phyloP scores from a whole-genome alignment of 2,888 invertebrate genomes.

The Drosophila mimica region DNA sequence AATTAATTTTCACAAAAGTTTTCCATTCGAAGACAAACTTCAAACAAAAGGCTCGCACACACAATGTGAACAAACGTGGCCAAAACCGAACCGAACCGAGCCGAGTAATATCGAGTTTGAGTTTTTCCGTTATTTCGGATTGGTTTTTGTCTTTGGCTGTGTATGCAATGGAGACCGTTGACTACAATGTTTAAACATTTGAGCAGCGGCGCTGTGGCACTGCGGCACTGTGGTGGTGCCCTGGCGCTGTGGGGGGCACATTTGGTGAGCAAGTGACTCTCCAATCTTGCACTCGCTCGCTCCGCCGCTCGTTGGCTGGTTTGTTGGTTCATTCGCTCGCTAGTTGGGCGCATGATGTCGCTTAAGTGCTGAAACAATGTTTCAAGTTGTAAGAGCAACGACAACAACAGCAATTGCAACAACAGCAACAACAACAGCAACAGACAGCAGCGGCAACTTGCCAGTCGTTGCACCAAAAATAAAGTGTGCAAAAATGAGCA shows the following conservation, averaged over 20 bases:
- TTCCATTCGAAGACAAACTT: conserved; percentile 79
- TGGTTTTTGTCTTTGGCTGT: conserved; percentile 27
- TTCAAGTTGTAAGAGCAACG: conserved; percentile 79
- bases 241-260: conserved; percentile 22
- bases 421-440: conserved; percentile 20
- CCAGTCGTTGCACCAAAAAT: conserved; percentile 70
- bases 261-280: conserved; percentile 44
- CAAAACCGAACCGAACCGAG: conserved; percentile 10
- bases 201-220: conserved; percentile 51
- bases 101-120: conserved; percentile 10
- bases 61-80: conserved; percentile 43
- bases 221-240: conserved; percentile 55
- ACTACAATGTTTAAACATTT: conserved; percentile 74
- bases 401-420: conserved; percentile 49
- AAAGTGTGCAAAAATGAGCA: conserved; percentile 78
- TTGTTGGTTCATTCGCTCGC: conserved; percentile 38
- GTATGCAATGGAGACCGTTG: conserved; percentile 41
- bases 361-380: conserved; percentile 81
- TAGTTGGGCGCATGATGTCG: conserved; percentile 71
- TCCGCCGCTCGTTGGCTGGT: conserved; percentile 27
- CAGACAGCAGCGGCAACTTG: conserved; percentile 41
- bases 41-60: conserved; percentile 67
- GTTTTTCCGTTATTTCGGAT: conserved; percentile 42
- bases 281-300: conserved; percentile 39
- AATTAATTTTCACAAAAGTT: conserved; percentile 82